Base-by-base conservation (phyloP, 2,888 invertebrate species). In the Epistrophe eligans region DNA sequence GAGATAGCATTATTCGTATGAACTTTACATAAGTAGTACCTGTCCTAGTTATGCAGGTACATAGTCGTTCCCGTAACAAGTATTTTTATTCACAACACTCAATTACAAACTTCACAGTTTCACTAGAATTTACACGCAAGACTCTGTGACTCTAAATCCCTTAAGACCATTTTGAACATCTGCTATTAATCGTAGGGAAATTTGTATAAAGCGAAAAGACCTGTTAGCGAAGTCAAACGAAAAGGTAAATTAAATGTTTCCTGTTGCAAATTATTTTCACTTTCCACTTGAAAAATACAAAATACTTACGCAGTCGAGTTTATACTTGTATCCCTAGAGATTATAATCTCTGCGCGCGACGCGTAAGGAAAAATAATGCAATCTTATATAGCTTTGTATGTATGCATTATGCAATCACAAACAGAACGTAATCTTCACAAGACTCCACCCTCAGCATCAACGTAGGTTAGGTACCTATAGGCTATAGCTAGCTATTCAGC, bases 261-360 rank as follows among this genome's bases (percentile, higher is more conserved):
- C 84, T 74, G 73, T 84, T 79, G 79, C 83, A 62, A 79, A 79
- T 79, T 79, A 43, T 79, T 79, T 73, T 74, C 79, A 60, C 58
- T 79, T 67, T 64, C 35, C 32, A 19, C 24, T 15, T 43, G 4
- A 55, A 50, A 24, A 24, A n/a, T n/a, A 50, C 6, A 24, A n/a
- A 43, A 13, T 38, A 17, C 11, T 38, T 60, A 19, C 3, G 19
- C 3, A 19, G 3, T 60, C 17, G 15, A 55, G 11, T 55, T 13
- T 17, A 5, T 4, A 8, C 19, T n/a, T 24, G 28, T 8, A n/a
- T 43, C 15, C 19, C 52, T 50, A 13, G 40, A 67, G 66, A 74
- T 67, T 57, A 13, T 43, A 5, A 66, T 72, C 62, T n/a, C 15
- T 35, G 35, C 35, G 9, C 35, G 35, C 8, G 8, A 9, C 35